phyloP scores from a whole-genome alignment of 2,113 vertebrate species.

The Erpornis zantholeuca region DNA sequence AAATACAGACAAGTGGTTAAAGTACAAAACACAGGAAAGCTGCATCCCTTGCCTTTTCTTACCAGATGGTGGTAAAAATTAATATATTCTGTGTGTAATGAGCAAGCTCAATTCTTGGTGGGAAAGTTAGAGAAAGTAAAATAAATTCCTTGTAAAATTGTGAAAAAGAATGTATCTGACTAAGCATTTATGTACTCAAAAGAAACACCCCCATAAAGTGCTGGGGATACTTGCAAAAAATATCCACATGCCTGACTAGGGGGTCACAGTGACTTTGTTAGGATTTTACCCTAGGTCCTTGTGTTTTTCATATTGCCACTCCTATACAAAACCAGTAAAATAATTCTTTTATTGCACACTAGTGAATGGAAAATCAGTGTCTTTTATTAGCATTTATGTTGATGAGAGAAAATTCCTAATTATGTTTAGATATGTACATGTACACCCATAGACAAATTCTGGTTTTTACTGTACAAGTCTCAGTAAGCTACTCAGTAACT shows the following conservation, averaged over 20 bases:
- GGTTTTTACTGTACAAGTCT: background rate
- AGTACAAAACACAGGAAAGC: background rate
- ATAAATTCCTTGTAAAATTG: background rate
- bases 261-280: background rate
- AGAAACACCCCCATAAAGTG: background rate
- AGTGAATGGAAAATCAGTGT: background rate
- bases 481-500: background rate
- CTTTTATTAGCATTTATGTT: background rate
- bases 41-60: background rate
- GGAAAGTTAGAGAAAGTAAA: background rate
- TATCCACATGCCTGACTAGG: background rate
- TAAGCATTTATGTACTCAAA: background rate
- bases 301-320: background rate
- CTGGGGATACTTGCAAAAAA: background rate
- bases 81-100: background rate
- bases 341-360: background rate
- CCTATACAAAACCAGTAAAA: background rate
- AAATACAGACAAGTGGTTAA: background rate
- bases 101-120: background rate
- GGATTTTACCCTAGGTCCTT: background rate
- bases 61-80: background rate
- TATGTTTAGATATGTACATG: background rate
- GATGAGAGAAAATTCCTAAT: background rate
- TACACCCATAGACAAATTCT: background rate
- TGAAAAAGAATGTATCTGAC: background rate